These are phyloP conservation scores for Diadema setosum DNA, from an alignment of 35 echinoderm and acorn worm genomes.

Conservation along the genomic window DNA sequence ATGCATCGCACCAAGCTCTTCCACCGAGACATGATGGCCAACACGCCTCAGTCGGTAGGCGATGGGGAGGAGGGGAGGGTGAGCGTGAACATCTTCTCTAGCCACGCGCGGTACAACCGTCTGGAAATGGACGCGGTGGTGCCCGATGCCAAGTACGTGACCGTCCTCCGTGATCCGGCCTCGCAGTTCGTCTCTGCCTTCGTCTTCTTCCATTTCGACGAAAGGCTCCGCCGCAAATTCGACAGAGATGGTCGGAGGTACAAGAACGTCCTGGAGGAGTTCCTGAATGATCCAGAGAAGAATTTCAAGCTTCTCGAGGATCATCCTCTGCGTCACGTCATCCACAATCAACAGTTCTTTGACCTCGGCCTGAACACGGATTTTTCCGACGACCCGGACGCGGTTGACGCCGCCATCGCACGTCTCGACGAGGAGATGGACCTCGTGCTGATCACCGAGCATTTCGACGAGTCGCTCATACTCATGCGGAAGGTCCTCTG, in stretches of 20 bases:
- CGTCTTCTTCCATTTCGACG: neutral
- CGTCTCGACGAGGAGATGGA: neutral
- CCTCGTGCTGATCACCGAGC: constrained; percentile 17
- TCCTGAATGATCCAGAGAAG: neutral
- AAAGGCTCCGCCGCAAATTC: neutral
- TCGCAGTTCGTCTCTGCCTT: constrained; percentile 19
- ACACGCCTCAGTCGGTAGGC: neutral
- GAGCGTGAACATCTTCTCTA: neutral
- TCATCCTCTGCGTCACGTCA: neutral
- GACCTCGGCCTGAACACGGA: constrained; percentile 25
- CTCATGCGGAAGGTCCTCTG: neutral
- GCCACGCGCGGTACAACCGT: constrained; percentile 43
- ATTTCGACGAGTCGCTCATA: constrained; percentile 18
- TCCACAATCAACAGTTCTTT: constrained; percentile 7
- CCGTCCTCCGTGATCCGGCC: constrained; percentile 11
- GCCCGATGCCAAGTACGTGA: constrained; percentile 30
- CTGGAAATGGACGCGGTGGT: constrained; percentile 30
- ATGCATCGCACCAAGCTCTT: neutral
- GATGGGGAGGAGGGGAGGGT: neutral
- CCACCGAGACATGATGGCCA: constrained; percentile 6
- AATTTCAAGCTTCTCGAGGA: neutral
- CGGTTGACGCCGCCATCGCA: neutral
- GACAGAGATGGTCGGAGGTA: neutral
- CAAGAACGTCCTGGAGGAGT: constrained; percentile 15
- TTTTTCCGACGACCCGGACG: neutral